Conservation (phyloP, 2,113 vertebrate species). For the Phalacrocorax pelagicus region DNA sequence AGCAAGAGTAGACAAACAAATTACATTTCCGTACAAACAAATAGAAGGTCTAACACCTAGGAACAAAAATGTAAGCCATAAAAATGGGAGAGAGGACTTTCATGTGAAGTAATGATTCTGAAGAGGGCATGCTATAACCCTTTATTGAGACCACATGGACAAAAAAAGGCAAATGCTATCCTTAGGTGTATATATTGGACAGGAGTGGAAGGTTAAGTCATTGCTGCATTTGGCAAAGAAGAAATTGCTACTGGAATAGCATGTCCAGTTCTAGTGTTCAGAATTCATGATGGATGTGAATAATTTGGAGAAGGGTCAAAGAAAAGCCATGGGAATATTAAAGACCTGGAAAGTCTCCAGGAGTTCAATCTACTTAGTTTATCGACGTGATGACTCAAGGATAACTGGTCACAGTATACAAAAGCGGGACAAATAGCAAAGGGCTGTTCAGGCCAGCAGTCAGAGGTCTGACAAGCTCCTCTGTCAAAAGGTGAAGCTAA, state of each 20-base stretch:
- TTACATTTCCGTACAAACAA: background rate
- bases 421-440: slow-evolving; percentile 16
- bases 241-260: slow-evolving; percentile 9
- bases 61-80: background rate
- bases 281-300: slow-evolving; percentile 40
- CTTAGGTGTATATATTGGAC: background rate
- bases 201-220: background rate
- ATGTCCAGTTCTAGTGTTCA: slow-evolving; percentile 1
- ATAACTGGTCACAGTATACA: background rate
- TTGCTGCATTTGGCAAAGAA: background rate
- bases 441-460: background rate
- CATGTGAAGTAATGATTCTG: background rate
- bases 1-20: background rate
- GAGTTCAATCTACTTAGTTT: slow-evolving; percentile 34
- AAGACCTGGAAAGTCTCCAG: slow-evolving; percentile 50
- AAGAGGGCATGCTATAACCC: background rate
- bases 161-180: background rate
- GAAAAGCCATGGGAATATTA: slow-evolving; percentile 59
- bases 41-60: background rate
- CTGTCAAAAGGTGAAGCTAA: background rate
- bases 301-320: slow-evolving; percentile 52
- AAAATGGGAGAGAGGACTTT: background rate
- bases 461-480: background rate
- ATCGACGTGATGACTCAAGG: background rate
- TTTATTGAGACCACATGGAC: background rate